Evolutionary conservation across 2,888 invertebrate species (phyloP), one percentile per base, ranked within the genome.

Genomic region (Deilephila porcellus): DNA sequence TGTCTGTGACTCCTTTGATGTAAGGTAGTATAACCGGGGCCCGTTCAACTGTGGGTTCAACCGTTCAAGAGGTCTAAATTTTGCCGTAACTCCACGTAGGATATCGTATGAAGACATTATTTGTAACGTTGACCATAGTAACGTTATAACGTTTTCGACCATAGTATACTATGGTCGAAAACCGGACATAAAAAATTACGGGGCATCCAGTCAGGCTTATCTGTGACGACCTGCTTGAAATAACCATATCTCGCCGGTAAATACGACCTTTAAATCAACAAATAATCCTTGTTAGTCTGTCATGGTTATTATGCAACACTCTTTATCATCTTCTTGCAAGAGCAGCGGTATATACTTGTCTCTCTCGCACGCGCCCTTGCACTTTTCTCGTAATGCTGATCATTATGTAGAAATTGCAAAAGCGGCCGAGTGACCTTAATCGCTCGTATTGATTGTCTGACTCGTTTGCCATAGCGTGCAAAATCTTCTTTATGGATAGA

Each of bases 341-440:
- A 45, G 67, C 14, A 52, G 1, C 4, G 0, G 14, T 45, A 45
- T 17, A 45, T 45, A 45, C 25, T 25, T 25, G 17, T 52, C 25
- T 67, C 25, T 14, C 17, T 52, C 25, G 17, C 20, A 7, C 67
- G 20, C 64, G 64, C 64, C 64, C 64, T 67, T 67, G 37, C 37
- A 52, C 52, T 52, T 67, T 52, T 67, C 67, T 25, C 25, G 25
- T 52, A 52, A 52, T 67, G 45, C 25, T 52, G 25, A 17, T 52
- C 25, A 67, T 67, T 52, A 67, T 67, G 67, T 67, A 67, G 25
- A 67, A 67, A 67, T 45, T 67, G 67, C 64, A 45, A 67, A 25
- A 25, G 52, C 25, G 52, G 67, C 25, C 67, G 8, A 14, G 17
- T 67, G 67, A 52, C 67, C 67, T 67, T 52, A 67, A 67, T 67